Base-by-base conservation (phyloP, 2,797 vertebrate species). In the Melopsittacus undulatus region DNA sequence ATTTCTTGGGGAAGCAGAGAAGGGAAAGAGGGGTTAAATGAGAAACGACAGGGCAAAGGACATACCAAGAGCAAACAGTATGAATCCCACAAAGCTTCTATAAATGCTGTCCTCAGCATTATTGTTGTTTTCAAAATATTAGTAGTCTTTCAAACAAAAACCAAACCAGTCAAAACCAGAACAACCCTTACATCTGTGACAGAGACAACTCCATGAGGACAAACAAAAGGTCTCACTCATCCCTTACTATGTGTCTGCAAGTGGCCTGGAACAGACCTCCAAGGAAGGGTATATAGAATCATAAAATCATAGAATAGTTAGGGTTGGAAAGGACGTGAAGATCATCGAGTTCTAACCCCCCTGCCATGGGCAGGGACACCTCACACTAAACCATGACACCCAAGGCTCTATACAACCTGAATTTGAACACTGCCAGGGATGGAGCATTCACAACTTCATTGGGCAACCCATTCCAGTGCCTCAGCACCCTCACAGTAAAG, bases 251-350 rank as follows among this genome's bases (percentile, higher is more conserved):
- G 43, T 34, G 32, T 81, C 27, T 75, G 51, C 32, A 54, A 38
- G 26, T 0, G 2, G 9, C 34, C 13, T 4, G 0, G 6, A 70
- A 26, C 20, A 62, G 32, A 56, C 5, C 7, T 42, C 16, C 20
- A 26, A 32, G 22, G 26, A 62, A 69, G 9, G 23, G 3, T 20
- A 11, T 5, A 27, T 17, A 32, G 52, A 54, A 32, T 54, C 52
- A 52, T 52, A 11, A 15, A 51, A 29, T 51, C 27, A 17, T 10
- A 51, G 13, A 52, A 30, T 30, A 52, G 17, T 52, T 52, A 52
- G 17, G 29, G 51, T 30, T 52, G 29, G 17, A 52, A 52, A 52
- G 29, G 29, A 30, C 11, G 17, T 51, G 52, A 30, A 19, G 11
- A 12, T 30, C 17, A 52, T 19, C 17, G 1, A 30, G 29, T 52